Conservation (phyloP, 2,888 invertebrate genomes). For the Drosophila putrida region DNA sequence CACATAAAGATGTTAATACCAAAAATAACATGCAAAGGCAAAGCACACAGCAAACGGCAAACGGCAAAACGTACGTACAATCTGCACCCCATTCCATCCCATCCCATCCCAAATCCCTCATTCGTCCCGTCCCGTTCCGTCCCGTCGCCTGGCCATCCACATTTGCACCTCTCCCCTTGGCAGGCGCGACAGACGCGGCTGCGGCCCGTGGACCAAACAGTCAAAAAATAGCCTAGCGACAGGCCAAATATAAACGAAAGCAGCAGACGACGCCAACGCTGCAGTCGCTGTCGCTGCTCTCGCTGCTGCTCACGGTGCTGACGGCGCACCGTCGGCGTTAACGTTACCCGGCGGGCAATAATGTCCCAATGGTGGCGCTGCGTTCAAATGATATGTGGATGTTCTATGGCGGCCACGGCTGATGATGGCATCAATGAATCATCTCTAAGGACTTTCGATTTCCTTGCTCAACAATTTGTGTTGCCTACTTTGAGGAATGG, state of each 20-base stretch:
- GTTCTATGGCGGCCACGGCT: slow-evolving; percentile 40
- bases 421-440: slow-evolving; percentile 32
- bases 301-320: slow-evolving; percentile 7
- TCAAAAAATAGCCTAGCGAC: slow-evolving; percentile 75
- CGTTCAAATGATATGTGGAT: slow-evolving; percentile 27
- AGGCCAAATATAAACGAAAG: slow-evolving; percentile 65
- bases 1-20: slow-evolving; percentile 81
- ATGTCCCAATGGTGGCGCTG: slow-evolving; percentile 71
- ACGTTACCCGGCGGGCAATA: slow-evolving; percentile 33
- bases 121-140: not conserved
- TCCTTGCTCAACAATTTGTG: not conserved
- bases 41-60: slow-evolving; percentile 7
- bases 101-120: not conserved
- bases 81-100: slow-evolving; percentile 20
- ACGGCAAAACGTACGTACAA: slow-evolving; percentile 21
- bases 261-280: slow-evolving; percentile 61
- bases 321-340: slow-evolving; percentile 13
- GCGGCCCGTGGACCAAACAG: slow-evolving; percentile 65
- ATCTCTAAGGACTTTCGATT: slow-evolving; percentile 9
- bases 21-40: slow-evolving; percentile 69
- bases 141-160: slow-evolving; percentile 8
- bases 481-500: slow-evolving; percentile 66
- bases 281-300: slow-evolving; percentile 9
- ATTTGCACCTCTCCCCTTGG: slow-evolving; percentile 10
- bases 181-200: slow-evolving; percentile 45